Evolutionary conservation across 2,113 vertebrate species (phyloP).

Genomic region (Misgurnus mizolepis): DNA sequence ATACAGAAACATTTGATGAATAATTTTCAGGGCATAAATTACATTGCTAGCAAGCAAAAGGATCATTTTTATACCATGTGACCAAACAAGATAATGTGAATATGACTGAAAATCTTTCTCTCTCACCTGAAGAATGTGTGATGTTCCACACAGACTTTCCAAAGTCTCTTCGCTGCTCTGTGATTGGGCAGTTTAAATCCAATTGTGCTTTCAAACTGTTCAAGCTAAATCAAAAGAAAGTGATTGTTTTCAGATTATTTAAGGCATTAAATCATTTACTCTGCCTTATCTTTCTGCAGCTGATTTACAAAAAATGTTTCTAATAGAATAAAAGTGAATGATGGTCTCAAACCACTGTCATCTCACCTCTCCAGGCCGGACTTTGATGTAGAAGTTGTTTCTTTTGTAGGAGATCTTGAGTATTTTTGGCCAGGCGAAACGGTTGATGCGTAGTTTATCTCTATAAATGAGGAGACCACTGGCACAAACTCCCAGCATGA

Average conservation of each 20-base stretch:
- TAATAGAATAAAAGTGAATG: no score
- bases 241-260: neutral
- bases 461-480: constrained; percentile 95
- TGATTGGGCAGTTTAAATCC: constrained; percentile 98
- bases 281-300: no score
- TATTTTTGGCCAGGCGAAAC: constrained; percentile 98
- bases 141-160: constrained; percentile 98
- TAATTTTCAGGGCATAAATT: no score
- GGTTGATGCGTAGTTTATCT: constrained; percentile 92
- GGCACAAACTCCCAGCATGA: constrained; percentile 95
- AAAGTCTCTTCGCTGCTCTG: constrained; percentile 92
- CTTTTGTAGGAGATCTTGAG: constrained; percentile 99
- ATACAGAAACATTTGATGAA: no score
- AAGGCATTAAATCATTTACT: no score
- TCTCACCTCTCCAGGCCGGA: constrained; percentile 93
- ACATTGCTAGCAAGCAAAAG: no score
- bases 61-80: no score
- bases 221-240: constrained; percentile 79
- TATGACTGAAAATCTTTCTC: neutral
- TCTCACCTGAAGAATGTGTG: constrained; percentile 97
- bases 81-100: no score
- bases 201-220: constrained; percentile 98
- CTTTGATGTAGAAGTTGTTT: constrained; percentile 99
- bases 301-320: no score
- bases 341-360: no score